Conservation (phyloP, 2,888 invertebrate species). For the Cheilosia urbana region DNA sequence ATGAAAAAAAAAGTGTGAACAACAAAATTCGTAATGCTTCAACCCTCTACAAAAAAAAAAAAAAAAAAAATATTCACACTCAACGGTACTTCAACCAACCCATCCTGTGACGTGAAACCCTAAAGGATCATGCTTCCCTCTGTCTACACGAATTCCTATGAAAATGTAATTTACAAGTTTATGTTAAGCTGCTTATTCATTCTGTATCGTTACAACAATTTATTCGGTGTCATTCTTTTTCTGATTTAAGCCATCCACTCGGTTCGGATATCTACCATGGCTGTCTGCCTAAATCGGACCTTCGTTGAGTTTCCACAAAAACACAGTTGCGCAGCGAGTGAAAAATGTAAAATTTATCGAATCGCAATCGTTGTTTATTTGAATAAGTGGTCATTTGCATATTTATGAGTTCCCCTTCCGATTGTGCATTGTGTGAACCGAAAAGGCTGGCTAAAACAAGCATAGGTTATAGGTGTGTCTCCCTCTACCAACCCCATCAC, state of each 20-base stretch:
- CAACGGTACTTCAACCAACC: neutral
- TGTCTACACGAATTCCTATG: slow-evolving; percentile 5
- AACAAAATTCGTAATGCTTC: neutral
- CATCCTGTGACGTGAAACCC: neutral
- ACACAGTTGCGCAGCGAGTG: neutral
- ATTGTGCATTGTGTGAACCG: slow-evolving; percentile 21
- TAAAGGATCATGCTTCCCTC: slow-evolving; percentile 17
- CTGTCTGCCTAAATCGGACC: slow-evolving; percentile 15
- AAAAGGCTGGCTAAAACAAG: slow-evolving; percentile 20
- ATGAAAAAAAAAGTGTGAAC: neutral
- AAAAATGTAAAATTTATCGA: slow-evolving; percentile 58
- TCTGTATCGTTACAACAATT: slow-evolving; percentile 92
- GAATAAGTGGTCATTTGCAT: slow-evolving; percentile 65
- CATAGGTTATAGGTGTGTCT: neutral
- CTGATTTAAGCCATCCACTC: slow-evolving; percentile 86
- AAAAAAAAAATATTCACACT: neutral
- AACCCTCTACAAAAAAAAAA: neutral
- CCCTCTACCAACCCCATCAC: neutral
- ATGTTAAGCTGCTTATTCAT: slow-evolving; percentile 84
- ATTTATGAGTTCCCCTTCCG: slow-evolving; percentile 48
- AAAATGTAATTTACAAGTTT: slow-evolving; percentile 29
- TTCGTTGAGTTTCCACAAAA: neutral
- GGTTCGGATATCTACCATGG: slow-evolving; percentile 84
- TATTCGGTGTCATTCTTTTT: slow-evolving; percentile 86
- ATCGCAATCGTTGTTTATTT: slow-evolving; percentile 60